Evolutionary conservation across 2,113 vertebrate species (phyloP), one percentile per base, ranked within the genome.

Genomic region (Nycticebus coucang): DNA sequence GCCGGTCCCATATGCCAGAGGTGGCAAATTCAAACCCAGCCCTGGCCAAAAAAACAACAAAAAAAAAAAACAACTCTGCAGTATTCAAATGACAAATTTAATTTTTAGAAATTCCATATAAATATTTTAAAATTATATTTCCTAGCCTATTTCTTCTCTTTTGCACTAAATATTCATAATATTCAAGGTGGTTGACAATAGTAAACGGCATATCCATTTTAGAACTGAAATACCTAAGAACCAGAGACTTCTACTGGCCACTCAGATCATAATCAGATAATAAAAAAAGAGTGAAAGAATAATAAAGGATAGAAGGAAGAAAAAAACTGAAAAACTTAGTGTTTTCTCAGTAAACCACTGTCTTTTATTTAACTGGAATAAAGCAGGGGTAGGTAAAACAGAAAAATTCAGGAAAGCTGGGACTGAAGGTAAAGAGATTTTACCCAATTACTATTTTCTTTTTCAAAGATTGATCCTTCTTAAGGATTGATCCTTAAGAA

Each of bases 21-120:
- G n/a, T n/a, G n/a, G n/a, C n/a, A n/a, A n/a, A n/a, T n/a, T n/a
- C n/a, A n/a, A n/a, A n/a, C n/a, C n/a, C n/a, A n/a, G n/a, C n/a
- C n/a, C n/a, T n/a, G n/a, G n/a, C n/a, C n/a, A n/a, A n/a, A n/a
- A n/a, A n/a, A n/a, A n/a, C n/a, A n/a, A n/a, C n/a, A n/a, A n/a
- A n/a, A n/a, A n/a, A n/a, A n/a, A n/a, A n/a, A n/a, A n/a, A n/a
- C n/a, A 93, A 62, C 53, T 85, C 17, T 71, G 22, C 26, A 79
- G 7, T 72, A 94, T 92, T 95, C 72, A 94, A 79, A 89, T 89
- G 69, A 89, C 60, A 95, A 79, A 87, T 60, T 59, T 91, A 22
- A 96, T 84, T 95, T 92, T 83, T 68, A 80, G 59, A 12, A 87
- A 93, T 95, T 80, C 33, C 53, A 93, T 15, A 91, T 87, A 62